Percentiles rank a stretch among this genome's conserved stretches.
phyloP scores from a whole-genome alignment of 2,113 vertebrate species.

The Piliocolobus tephrosceles region DNA sequence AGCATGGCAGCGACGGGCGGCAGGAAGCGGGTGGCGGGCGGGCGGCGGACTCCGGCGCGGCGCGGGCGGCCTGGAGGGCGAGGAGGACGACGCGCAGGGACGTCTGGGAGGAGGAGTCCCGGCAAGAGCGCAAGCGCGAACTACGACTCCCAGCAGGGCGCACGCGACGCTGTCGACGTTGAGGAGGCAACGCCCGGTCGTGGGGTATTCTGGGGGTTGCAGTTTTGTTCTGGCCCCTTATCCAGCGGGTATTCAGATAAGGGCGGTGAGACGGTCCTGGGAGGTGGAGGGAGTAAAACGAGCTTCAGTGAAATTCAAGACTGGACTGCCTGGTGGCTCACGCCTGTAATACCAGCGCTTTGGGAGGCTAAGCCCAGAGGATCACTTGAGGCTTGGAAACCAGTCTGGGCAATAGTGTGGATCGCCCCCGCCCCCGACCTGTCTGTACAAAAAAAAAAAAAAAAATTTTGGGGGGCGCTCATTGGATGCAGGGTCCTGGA shows the following conservation, averaged over 20 bases:
- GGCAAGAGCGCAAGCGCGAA: slow-evolving; percentile 26
- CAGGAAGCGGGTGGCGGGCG: too few relatives aligned
- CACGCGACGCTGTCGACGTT: slow-evolving; percentile 28
- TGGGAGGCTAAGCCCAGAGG: not conserved
- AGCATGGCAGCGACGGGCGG: slow-evolving; percentile 61
- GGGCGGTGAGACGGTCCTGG: not conserved
- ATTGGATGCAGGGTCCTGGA: not conserved
- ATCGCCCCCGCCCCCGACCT: too few relatives aligned
- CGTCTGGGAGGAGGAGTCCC: slow-evolving; percentile 29
- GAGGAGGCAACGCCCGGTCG: fast-evolving
- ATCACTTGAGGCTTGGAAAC: not conserved
- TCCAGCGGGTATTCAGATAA: fast-evolving
- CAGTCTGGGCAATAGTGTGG: not conserved
- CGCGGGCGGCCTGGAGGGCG: not conserved
- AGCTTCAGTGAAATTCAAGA: not conserved
- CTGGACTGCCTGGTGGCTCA: too few relatives aligned
- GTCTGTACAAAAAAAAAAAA: too few relatives aligned
- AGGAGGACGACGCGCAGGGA: slow-evolving; percentile 39
- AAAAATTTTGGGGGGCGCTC: not conserved
- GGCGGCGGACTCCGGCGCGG: fast-evolving
- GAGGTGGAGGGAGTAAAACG: too few relatives aligned
- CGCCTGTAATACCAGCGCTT: not conserved
- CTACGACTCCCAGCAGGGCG: slow-evolving; percentile 73
- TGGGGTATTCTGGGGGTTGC: not conserved
- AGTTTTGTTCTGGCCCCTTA: not conserved